Evolutionary conservation across 2,797 vertebrate species (phyloP), one percentile per base, ranked within the genome.

Genomic region (Liparis tanakae): DNA sequence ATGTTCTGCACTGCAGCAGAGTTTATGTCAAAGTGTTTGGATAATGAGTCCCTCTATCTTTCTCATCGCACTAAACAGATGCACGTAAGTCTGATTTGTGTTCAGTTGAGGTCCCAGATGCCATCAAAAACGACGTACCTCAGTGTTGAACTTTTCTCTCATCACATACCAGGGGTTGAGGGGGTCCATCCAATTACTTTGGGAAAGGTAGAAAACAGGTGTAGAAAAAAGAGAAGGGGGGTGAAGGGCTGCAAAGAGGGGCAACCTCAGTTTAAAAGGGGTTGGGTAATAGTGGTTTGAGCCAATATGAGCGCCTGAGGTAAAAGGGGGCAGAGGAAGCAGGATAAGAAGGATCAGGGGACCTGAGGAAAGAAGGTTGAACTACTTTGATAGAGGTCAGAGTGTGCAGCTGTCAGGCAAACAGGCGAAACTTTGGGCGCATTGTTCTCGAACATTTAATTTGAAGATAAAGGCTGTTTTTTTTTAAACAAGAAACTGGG

Each of bases 31-130:
- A 92, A 93, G 88, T 82, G 86, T 93, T 95, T 92, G 93, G 89
- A 96, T 95, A 96, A 96, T 94, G 91, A 94, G 77, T 81, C 81
- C 83, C 82, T 93, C 88, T 92, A 88, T 89, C 89, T 90, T 70
- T 76, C 66, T 75, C 80, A 88, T 89, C 33, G 25, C 68, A 57
- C 72, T 88, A 75, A 86, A 70, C 70, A 55, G 75, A 82, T 79
- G 66, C 68, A 75, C 30, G 25, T n/a, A 43, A 90, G 87, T 92
- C 89, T 79, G 85, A 82, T 76, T 68, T 82, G 92, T 55, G 72
- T 81, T 78, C 56, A 92, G 92, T 89, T 92, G 53, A 86, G 87
- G 93, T 89, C 90, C 91, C 94, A 87, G 90, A 89, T 72, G 93
- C 87, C 91, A 92, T 81, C 79, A 86, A 88, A 58, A 93, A 89